These are phyloP conservation scores for Myotis lucifugus DNA, from an alignment of 2,113 vertebrate species.

Conservation along the genomic window DNA sequence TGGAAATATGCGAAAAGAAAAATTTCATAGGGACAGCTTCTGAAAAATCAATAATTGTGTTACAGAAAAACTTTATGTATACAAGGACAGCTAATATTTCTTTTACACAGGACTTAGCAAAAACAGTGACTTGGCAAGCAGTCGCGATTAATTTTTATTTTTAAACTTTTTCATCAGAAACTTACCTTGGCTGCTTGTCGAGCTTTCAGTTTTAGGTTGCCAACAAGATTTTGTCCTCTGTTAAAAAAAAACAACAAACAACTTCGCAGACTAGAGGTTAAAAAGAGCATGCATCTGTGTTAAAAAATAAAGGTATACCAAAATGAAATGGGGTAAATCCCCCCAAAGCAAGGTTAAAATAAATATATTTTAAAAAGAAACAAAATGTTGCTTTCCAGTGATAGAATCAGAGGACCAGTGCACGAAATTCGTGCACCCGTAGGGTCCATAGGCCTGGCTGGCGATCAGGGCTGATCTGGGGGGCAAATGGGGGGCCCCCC, in stretches of 20 bases:
- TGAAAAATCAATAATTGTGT: slow-evolving; percentile 48
- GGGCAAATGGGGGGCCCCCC: too few relatives aligned
- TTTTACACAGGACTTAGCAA: slow-evolving; percentile 29
- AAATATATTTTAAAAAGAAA: too few relatives aligned
- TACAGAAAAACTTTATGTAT: slow-evolving; percentile 23
- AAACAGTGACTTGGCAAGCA: slow-evolving; percentile 24
- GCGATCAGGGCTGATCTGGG: too few relatives aligned
- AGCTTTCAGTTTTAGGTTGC: slow-evolving; percentile 5
- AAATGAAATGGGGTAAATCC: not conserved
- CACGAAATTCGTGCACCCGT: too few relatives aligned
- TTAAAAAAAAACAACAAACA: not conserved
- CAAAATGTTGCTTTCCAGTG: too few relatives aligned
- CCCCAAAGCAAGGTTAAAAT: not conserved
- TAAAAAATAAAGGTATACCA: not conserved
- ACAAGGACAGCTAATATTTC: not conserved
- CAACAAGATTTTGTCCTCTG: slow-evolving; percentile 15
- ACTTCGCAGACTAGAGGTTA: slow-evolving; percentile 13
- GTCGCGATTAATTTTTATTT: not conserved
- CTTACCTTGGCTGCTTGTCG: not conserved
- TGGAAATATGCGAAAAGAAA: slow-evolving; percentile 71
- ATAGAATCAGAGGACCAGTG: too few relatives aligned
- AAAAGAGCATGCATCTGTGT: slow-evolving; percentile 40
- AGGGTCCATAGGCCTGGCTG: too few relatives aligned
- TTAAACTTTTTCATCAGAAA: slow-evolving; percentile 54
- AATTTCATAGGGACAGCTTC: slow-evolving; percentile 62